A percentile compares a stretch with the other conserved stretches of the same genome.
Conservation (phyloP, 2,888 invertebrate species). For the Aplocera efformata region DNA sequence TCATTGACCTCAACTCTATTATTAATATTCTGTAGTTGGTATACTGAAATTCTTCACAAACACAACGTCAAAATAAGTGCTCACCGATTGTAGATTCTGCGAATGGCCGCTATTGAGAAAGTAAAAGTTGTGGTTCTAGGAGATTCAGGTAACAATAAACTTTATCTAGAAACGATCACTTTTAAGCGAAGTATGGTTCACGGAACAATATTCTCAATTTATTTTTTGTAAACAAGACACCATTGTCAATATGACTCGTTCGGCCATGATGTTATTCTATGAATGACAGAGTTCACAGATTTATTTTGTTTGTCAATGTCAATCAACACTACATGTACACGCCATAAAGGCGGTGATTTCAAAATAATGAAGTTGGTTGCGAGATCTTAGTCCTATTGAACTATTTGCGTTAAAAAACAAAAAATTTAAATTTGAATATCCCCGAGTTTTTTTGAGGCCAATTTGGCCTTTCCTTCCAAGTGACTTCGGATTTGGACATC, state of each 20-base stretch:
- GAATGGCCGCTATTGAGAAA: slow-evolving; percentile 92
- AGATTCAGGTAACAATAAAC: slow-evolving; percentile 86
- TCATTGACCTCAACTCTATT: neutral
- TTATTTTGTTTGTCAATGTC: no score
- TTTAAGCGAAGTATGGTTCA: slow-evolving; percentile 17
- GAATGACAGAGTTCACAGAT: slow-evolving; percentile 32
- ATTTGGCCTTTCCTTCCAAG: no score
- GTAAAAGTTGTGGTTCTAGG: slow-evolving; percentile 95
- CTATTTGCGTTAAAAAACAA: no score
- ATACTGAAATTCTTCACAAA: slow-evolving; percentile 26
- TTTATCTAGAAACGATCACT: slow-evolving; percentile 38
- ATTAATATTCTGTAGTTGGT: slow-evolving; percentile 24
- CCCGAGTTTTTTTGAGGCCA: no score
- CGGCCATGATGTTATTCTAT: slow-evolving; percentile 55
- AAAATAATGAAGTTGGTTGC: no score
- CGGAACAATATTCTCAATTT: neutral
- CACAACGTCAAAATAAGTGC: slow-evolving; percentile 53
- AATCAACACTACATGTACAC: no score
- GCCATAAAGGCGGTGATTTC: no score
- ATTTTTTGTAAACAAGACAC: slow-evolving; percentile 17
- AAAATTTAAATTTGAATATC: no score
- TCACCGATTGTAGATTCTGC: slow-evolving; percentile 45
- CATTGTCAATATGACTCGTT: slow-evolving; percentile 54
- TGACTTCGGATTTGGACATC: no score
- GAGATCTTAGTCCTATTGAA: no score